Evolutionary conservation across 2,888 invertebrate genomes (phyloP).

Genomic region (Zaprionus lineosus): DNA sequence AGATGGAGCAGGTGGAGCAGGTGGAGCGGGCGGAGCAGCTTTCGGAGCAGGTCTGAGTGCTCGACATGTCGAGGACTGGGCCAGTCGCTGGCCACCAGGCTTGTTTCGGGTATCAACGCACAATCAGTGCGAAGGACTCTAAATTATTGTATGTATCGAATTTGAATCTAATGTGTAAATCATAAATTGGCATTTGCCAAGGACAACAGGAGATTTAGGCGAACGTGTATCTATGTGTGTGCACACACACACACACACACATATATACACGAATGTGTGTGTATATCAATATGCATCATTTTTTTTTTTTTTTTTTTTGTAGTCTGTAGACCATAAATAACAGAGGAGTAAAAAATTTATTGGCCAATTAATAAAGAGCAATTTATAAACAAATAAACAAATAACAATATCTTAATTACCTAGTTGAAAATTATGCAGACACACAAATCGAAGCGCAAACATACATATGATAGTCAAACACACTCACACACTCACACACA

Average conservation of each 20-base stretch:
- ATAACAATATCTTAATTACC: slow-evolving; percentile 57
- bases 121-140: slow-evolving; percentile 47
- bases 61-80: too few relatives aligned
- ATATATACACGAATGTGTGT: slow-evolving; percentile 39
- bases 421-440: slow-evolving; percentile 53
- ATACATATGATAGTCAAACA: slow-evolving; percentile 28
- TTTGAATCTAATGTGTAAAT: slow-evolving; percentile 70
- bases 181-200: slow-evolving; percentile 51
- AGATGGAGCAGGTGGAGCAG: too few relatives aligned
- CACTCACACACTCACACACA: slow-evolving; percentile 17
- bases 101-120: slow-evolving; percentile 5
- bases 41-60: too few relatives aligned
- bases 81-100: too few relatives aligned
- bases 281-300: slow-evolving; percentile 26
- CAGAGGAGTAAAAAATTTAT: slow-evolving; percentile 42
- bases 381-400: slow-evolving; percentile 51
- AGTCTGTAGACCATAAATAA: slow-evolving; percentile 60
- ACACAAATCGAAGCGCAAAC: slow-evolving; percentile 20
- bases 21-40: too few relatives aligned
- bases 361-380: slow-evolving; percentile 70
- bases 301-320: slow-evolving; percentile 39
- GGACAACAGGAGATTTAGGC: slow-evolving; percentile 16
- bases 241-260: slow-evolving; percentile 24
- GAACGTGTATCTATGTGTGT: slow-evolving; percentile 28
- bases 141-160: slow-evolving; percentile 68